Conservation (phyloP, 1,140 invertebrate species). For the Eufriesea mexicana region DNA sequence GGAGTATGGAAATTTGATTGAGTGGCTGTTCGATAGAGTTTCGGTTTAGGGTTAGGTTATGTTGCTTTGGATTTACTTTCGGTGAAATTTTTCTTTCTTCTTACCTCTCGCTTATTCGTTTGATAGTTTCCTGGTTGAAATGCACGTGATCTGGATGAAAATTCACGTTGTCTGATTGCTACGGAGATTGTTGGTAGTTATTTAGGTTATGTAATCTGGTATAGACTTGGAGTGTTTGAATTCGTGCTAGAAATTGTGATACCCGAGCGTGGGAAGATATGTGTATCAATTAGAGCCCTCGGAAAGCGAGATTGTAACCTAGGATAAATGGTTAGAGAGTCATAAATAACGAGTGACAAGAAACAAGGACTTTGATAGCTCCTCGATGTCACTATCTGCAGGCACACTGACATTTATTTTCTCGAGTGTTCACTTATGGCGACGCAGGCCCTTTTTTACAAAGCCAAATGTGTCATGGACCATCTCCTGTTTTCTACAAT, state of each 20-base stretch:
- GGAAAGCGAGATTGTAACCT: neutral
- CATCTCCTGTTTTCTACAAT: neutral
- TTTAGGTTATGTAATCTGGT: no score
- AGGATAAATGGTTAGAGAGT: no score
- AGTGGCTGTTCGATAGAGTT: neutral
- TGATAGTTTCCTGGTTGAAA: no score
- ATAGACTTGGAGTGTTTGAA: neutral
- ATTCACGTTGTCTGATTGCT: no score
- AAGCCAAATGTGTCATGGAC: neutral
- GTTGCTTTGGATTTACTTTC: no score
- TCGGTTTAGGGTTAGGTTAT: no score
- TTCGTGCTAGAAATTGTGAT: no score
- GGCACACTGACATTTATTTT: neutral
- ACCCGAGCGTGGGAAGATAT: neutral
- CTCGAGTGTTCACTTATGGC: neutral
- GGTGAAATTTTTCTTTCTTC: no score
- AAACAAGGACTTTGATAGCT: neutral
- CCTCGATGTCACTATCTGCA: neutral
- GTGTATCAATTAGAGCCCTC: neutral
- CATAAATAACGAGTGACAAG: slow-evolving; percentile 13
- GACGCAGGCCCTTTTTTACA: neutral
- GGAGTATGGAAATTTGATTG: neutral
- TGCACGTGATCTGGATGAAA: no score
- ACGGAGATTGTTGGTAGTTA: no score
- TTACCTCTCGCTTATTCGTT: no score